Evolutionary conservation across 2,888 invertebrate species (phyloP), one percentile per base, ranked within the genome.

Genomic region (Chrysina gloriosa): DNA sequence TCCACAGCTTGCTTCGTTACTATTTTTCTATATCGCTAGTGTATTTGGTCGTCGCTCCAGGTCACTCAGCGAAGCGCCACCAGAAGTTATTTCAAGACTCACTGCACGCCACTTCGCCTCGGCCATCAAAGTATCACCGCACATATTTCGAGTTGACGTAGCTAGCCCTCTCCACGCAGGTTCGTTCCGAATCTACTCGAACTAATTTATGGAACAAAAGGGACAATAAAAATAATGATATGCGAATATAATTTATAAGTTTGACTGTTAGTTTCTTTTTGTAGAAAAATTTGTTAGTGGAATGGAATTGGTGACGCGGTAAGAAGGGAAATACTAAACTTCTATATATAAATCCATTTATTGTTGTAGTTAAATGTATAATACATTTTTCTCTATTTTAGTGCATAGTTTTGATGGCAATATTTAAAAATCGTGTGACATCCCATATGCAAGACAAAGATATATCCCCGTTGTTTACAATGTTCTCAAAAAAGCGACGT

Each of bases 291-390:
- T 5, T 34, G 5, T 34, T 4, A 34, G 11, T 34, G 36, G 11
- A 14, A 36, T 11, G 36, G 36, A 36, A 9, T 14, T 6, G 1
- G 0, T 31, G 2, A 5, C 5, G 11, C 34, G 19, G 4, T 56
- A 21, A n/a, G 23, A 19, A 61, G 25, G 39, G 9, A 45, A 71
- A 71, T 70, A 69, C 47, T 77, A 76, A 72, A 74, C 71, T 74
- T 77, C 74, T 75, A 77, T 76, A 75, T 77, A 77, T 77, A 77
- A 77, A 77, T 74, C 75, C 76, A 76, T 74, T 74, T 71, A 74
- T 73, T 72, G 74, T 73, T 74, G 67, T 71, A 70, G 31, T 52
- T 52, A 52, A 52, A 52, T 29, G 72, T 75, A 75, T 76, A 71
- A 76, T 74, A 75, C 75, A 75, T 70, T 73, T 29, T 16, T 58